phyloP scores from a whole-genome alignment of 2,888 invertebrate species.

The Limnephilus lunatus region DNA sequence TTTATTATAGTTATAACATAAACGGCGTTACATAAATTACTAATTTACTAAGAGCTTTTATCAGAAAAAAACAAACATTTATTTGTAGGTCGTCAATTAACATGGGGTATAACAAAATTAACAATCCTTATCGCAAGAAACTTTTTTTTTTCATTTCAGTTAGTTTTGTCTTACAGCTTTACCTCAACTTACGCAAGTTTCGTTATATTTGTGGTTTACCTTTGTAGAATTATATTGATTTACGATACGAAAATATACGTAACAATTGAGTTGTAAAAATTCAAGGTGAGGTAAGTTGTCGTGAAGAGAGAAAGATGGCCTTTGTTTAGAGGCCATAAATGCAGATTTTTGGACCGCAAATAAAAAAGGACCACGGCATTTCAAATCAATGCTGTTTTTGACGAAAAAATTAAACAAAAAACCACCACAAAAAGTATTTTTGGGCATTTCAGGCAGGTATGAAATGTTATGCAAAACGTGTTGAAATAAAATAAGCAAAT shows the following conservation, averaged over 20 bases:
- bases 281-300: conserved; percentile 22
- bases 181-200: conserved; percentile 25
- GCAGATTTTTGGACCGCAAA: conserved; percentile 6
- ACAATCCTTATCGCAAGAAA: neutral
- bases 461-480: neutral
- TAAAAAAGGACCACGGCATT: neutral
- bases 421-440: neutral
- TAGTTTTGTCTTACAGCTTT: neutral
- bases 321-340: conserved; percentile 30
- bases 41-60: too few species aligned
- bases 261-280: conserved; percentile 38
- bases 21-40: too few species aligned
- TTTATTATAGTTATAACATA: too few species aligned
- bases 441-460: neutral
- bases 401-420: neutral
- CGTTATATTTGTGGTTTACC: neutral
- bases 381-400: neutral
- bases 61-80: too few species aligned
- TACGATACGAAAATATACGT: conserved; percentile 14
- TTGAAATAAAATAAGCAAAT: too few species aligned
- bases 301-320: neutral
- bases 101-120: too few species aligned
- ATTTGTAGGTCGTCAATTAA: too few species aligned
- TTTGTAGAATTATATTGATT: conserved; percentile 19
- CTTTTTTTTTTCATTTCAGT: neutral